phyloP scores from a whole-genome alignment of 2,113 vertebrate species.

The Ammodytes marinus region DNA sequence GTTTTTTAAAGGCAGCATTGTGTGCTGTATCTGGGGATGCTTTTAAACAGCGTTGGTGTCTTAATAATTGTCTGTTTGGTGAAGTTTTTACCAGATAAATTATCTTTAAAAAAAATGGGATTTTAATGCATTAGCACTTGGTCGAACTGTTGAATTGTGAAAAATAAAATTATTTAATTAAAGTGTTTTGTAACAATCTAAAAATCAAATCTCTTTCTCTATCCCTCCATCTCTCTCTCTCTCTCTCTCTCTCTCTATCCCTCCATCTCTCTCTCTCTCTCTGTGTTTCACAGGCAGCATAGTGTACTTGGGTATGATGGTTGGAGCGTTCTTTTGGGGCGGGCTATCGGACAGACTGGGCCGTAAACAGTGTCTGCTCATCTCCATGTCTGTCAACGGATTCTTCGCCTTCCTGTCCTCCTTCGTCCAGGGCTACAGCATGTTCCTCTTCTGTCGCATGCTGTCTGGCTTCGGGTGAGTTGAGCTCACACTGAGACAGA shows the following conservation, averaged over 20 bases:
- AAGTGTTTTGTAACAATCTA: too few relatives aligned
- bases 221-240: too few relatives aligned
- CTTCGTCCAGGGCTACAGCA: conserved; percentile 97
- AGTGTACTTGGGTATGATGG: conserved; percentile 99
- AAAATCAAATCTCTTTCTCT: too few relatives aligned
- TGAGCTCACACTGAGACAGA: background rate
- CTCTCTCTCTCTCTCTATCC: too few relatives aligned
- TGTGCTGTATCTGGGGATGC: conserved; percentile 82
- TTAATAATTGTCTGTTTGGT: too few relatives aligned
- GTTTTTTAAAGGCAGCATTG: conserved; percentile 91
- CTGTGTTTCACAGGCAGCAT: conserved; percentile 90
- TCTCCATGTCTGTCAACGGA: conserved; percentile 97
- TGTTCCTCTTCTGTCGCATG: conserved; percentile 97
- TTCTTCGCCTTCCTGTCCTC: conserved; percentile 99
- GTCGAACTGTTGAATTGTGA: too few relatives aligned
- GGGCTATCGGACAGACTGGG: conserved; percentile 96
- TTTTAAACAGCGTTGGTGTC: too few relatives aligned
- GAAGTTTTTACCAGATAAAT: too few relatives aligned
- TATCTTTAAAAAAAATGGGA: too few relatives aligned
- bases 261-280: background rate
- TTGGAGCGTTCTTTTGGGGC: conserved; percentile 98
- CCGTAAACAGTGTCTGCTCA: conserved; percentile 94
- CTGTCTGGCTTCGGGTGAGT: conserved; percentile 98
- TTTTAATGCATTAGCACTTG: too few relatives aligned
- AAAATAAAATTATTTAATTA: too few relatives aligned